A percentile compares a stretch with the other conserved stretches of the same genome.
Evolutionary conservation across 2,113 vertebrate species (phyloP).

Genomic region (Antechinus stuartii): DNA sequence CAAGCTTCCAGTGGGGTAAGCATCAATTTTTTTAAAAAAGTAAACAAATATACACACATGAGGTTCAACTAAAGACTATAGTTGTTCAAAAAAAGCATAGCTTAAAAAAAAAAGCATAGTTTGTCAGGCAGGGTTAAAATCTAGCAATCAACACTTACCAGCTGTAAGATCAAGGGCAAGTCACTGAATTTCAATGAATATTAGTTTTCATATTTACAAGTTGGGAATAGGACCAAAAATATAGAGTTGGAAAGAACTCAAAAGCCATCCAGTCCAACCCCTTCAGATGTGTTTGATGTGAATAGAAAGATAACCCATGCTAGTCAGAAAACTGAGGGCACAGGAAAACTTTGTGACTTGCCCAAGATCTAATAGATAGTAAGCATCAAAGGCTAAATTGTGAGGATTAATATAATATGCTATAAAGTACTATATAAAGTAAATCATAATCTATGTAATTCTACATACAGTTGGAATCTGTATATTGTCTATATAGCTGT

Average conservation of each 20-base stretch:
- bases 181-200: not conserved
- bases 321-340: not conserved
- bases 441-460: conserved; percentile 4
- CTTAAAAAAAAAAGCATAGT: not conserved
- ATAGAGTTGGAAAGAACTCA: not conserved
- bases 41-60: conserved; percentile 9
- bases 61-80: conserved; percentile 25
- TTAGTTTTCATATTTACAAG: not conserved
- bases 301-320: not conserved
- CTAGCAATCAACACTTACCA: not conserved
- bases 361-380: not conserved
- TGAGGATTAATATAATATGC: not conserved
- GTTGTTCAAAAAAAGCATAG: not conserved
- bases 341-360: not conserved
- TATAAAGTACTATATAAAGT: not conserved
- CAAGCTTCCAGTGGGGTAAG: not conserved
- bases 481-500: conserved; percentile 23
- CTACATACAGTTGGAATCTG: not conserved
- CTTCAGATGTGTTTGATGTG: not conserved
- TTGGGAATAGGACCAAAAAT: conserved; percentile 10
- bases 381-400: not conserved
- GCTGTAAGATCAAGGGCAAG: not conserved
- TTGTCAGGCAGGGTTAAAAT: not conserved
- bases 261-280: not conserved
- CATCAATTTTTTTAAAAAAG: conserved; percentile 37